A percentile compares a stretch with the other conserved stretches of the same genome.
Conservation (phyloP, 2,888 invertebrate genomes). For the Lordiphosa andalusiaca region DNA sequence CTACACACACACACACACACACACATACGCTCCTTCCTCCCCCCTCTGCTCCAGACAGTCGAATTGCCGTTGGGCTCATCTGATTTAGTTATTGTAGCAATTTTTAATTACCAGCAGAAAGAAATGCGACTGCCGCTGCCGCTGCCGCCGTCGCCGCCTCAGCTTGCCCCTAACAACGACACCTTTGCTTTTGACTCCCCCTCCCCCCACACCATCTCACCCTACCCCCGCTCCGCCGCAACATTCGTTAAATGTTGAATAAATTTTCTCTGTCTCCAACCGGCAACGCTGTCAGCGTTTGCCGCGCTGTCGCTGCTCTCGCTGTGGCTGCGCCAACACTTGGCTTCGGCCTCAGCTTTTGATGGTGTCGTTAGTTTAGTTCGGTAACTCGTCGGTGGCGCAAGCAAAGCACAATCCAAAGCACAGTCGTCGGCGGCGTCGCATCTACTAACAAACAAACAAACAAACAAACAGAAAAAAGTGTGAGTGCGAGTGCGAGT, state of each 20-base stretch:
- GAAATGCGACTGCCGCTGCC: constrained; percentile 44
- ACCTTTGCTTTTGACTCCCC: constrained; percentile 43
- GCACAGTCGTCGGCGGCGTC: constrained; percentile 14
- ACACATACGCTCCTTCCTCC: neutral
- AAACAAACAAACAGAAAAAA: constrained; percentile 15
- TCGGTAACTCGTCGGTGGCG: constrained; percentile 78
- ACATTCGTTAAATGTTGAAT: constrained; percentile 71
- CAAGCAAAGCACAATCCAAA: constrained; percentile 51
- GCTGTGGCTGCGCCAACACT: constrained; percentile 39
- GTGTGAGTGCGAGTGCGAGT: constrained; percentile 10
- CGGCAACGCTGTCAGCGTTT: constrained; percentile 43
- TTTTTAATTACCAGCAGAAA: constrained; percentile 65
- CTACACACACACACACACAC: constrained; percentile 16
- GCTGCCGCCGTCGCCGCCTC: constrained; percentile 3
- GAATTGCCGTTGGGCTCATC: constrained; percentile 38
- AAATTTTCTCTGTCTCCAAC: constrained; percentile 61
- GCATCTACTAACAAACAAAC: constrained; percentile 12
- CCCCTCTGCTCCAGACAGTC: constrained; percentile 10
- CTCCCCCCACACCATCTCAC: neutral
- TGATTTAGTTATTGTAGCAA: constrained; percentile 67
- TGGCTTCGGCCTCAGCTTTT: constrained; percentile 51
- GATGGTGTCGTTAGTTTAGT: constrained; percentile 74
- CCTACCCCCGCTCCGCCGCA: constrained; percentile 16
- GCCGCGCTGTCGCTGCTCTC: constrained; percentile 28
- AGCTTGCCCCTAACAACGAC: constrained; percentile 54